These are phyloP conservation scores for Leptinotarsa undecemlineata DNA, from an alignment of 1,140 invertebrate species.

Conservation along the genomic window DNA sequence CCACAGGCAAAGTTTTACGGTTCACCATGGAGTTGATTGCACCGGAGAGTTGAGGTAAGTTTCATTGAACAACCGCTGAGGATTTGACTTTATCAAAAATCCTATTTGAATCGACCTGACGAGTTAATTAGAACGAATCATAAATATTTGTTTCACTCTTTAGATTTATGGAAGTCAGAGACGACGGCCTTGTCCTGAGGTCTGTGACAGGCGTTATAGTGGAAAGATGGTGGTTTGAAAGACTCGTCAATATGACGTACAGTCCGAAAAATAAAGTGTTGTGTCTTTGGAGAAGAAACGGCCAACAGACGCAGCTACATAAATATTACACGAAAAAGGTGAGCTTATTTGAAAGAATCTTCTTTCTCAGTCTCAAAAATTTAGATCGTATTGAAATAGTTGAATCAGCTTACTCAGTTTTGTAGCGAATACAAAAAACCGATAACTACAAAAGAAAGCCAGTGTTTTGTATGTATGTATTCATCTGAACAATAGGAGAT, in stretches of 20 bases:
- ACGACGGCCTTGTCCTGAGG: constrained; percentile 94
- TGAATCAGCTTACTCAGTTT: neutral
- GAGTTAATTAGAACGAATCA: too few relatives aligned
- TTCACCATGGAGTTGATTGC: constrained; percentile 90
- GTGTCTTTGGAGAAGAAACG: constrained; percentile 91
- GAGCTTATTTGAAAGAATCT: constrained; percentile 30
- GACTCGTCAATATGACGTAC: constrained; percentile 99
- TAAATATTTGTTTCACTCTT: neutral
- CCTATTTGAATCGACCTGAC: too few relatives aligned
- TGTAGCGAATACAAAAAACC: too few relatives aligned
- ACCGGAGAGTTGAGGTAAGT: constrained; percentile 74
- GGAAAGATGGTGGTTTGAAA: constrained; percentile 98
- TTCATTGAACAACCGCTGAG: neutral
- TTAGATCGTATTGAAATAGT: neutral
- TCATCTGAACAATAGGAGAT: too few relatives aligned
- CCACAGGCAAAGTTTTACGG: constrained; percentile 96
- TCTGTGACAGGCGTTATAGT: constrained; percentile 85
- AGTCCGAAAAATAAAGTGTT: constrained; percentile 97
- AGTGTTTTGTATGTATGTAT: too few relatives aligned
- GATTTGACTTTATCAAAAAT: too few relatives aligned
- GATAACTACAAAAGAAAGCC: too few relatives aligned
- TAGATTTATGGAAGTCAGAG: constrained; percentile 95
- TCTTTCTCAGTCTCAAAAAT: neutral
- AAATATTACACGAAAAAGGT: constrained; percentile 99
- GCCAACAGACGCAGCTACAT: constrained; percentile 90